Base-by-base conservation (phyloP, 2,113 vertebrate species). In the Festucalex cinctus region DNA sequence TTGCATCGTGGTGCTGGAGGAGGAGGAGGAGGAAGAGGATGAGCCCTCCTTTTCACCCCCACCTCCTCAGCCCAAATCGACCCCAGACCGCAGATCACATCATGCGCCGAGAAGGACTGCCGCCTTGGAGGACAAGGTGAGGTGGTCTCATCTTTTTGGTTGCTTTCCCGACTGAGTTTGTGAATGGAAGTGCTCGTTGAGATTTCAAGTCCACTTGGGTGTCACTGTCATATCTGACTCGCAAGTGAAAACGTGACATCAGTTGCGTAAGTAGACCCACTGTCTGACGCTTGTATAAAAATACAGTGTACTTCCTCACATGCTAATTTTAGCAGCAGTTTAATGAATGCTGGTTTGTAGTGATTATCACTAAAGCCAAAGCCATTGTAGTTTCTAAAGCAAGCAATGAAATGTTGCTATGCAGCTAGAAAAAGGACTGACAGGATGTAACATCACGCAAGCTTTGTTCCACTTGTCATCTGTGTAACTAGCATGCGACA, bases 1-100 rank as follows among this genome's bases (percentile, higher is more conserved):
- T 87, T 99, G 97, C 92, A 98, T 99, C 89, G 96, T 99, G 91
- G 96, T 99, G 91, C 93, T 99, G 92, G 97, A 99, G 94, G 97
- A 99, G 93, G 94, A 93, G 86, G 97, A 98, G 93, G 94, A 93
- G 86, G 97, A 98, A 80, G 89, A 90, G 69, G 89, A 90, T 65
- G 87, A 90, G 66, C 71, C 82, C 41, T 85, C 77, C 5, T 82
- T 84, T 74, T 77, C 83, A 44, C 78, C 79, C 43, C 83, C 82
- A 66, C 83, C 85, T 78, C 76, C 82, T 32, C 63, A 16, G 73
- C 76, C 80, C 69, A 88, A 86, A 72, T 76, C 84, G 13, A 74
- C 84, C 22, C 83, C 77, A 65, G 82, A 86, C 26, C 83, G 13
- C 76, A 77, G 75, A 70, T 81, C 80, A 68, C 87, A 85, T 80